phyloP scores from a whole-genome alignment of 2,797 vertebrate species.

The Spinibarbus caldwelli region DNA sequence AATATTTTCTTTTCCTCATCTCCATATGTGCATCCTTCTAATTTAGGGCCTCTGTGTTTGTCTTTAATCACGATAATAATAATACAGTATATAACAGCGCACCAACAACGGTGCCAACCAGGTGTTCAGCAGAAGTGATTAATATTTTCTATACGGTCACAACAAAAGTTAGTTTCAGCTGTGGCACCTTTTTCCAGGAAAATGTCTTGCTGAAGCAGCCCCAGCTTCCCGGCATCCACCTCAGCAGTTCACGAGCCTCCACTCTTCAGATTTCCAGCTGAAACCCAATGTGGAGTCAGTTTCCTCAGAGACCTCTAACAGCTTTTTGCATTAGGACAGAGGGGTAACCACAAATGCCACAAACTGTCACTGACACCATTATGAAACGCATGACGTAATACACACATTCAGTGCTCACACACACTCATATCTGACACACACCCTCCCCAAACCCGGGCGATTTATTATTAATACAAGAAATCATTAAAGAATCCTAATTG shows the following conservation, averaged over 20 bases:
- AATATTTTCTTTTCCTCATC: slow-evolving; percentile 12
- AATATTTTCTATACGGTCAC: slow-evolving; percentile 69
- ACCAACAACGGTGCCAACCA: slow-evolving; percentile 61
- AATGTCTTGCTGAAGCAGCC: slow-evolving; percentile 59
- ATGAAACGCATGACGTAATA: slow-evolving; percentile 43
- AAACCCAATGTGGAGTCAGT: slow-evolving; percentile 81
- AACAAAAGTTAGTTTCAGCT: slow-evolving; percentile 67
- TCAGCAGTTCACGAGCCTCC: slow-evolving; percentile 55
- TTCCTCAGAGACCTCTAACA: slow-evolving; percentile 71
- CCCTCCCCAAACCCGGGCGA: slow-evolving; percentile 58
- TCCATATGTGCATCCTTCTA: slow-evolving; percentile 51
- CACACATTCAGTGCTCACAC: slow-evolving; percentile 22
- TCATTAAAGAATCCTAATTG: slow-evolving; percentile 80
- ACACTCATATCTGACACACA: slow-evolving; percentile 39
- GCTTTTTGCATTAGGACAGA: slow-evolving; percentile 71
- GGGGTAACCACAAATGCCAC: slow-evolving; percentile 69
- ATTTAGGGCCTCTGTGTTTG: slow-evolving; percentile 59
- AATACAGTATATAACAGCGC: slow-evolving; percentile 33
- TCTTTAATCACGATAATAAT: slow-evolving; percentile 63
- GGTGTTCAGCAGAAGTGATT: slow-evolving; percentile 69
- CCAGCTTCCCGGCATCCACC: slow-evolving; percentile 76
- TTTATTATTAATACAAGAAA: slow-evolving; percentile 81
- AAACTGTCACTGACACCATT: slow-evolving; percentile 64
- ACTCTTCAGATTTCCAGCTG: slow-evolving; percentile 78
- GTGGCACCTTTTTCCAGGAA: slow-evolving; percentile 77